A percentile compares a stretch with the other conserved stretches of the same genome.
phyloP scores from a whole-genome alignment of 2,888 invertebrate species.

The Augiades crinisus region DNA sequence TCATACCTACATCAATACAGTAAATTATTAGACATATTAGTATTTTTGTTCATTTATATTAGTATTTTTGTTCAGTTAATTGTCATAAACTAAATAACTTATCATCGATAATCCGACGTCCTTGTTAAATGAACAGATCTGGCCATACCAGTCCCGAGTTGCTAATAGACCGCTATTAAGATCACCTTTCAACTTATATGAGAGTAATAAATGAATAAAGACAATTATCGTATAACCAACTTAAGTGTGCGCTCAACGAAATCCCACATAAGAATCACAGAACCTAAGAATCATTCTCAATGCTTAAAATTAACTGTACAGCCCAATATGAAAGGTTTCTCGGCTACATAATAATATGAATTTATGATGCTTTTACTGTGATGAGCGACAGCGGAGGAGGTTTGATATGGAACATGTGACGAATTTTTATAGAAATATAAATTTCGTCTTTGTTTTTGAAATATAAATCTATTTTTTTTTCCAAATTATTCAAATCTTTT shows the following conservation, averaged over 20 bases:
- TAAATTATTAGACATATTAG: too few species aligned
- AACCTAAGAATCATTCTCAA: conserved; percentile 17
- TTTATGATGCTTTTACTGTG: conserved; percentile 30
- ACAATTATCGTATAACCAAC: conserved; percentile 58
- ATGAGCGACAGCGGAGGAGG: conserved; percentile 37
- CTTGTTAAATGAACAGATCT: conserved; percentile 1
- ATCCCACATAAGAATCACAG: conserved; percentile 15
- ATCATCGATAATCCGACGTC: neutral
- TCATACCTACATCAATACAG: too few species aligned
- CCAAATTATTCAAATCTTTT: too few species aligned
- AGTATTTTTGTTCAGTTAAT: too few species aligned
- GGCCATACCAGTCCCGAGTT: conserved; percentile 45
- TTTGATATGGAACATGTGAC: too few species aligned
- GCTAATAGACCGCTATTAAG: conserved; percentile 60
- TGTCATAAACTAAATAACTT: neutral
- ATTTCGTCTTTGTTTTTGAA: too few species aligned
- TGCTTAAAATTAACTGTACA: conserved; percentile 24
- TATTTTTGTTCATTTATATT: neutral
- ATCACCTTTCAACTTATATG: conserved; percentile 62
- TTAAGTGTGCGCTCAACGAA: conserved; percentile 31
- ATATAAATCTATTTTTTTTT: too few species aligned
- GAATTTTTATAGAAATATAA: too few species aligned
- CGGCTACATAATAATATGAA: conserved; percentile 29
- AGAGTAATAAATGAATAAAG: conserved; percentile 73
- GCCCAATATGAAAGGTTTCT: conserved; percentile 23